Conservation (phyloP, 2,888 invertebrate species). For the Pandemis corylana region DNA sequence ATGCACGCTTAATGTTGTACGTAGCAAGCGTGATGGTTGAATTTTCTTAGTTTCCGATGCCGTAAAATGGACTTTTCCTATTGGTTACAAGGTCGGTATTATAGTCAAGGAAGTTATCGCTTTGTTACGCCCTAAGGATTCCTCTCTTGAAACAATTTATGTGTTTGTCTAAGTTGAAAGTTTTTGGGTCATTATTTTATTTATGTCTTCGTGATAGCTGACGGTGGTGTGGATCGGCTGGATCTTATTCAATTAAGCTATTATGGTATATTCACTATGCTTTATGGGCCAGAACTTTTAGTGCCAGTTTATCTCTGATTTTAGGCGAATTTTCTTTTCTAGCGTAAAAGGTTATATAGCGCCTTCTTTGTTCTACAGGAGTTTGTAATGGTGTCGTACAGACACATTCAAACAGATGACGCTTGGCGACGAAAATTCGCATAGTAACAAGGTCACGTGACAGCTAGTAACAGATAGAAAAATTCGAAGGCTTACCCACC, state of each 20-base stretch:
- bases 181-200: constrained; percentile 71
- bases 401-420: no score
- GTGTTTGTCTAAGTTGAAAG: constrained; percentile 71
- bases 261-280: constrained; percentile 9
- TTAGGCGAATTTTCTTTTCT: no score
- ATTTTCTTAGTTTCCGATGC: constrained; percentile 19
- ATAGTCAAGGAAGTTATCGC: constrained; percentile 55
- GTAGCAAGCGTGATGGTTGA: constrained; percentile 38
- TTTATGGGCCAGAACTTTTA: background rate
- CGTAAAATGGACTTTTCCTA: constrained; percentile 32
- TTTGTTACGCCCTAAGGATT: constrained; percentile 60
- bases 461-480: no score
- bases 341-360: no score
- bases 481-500: no score
- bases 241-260: constrained; percentile 37
- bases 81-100: constrained; percentile 43
- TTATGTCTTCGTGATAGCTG: constrained; percentile 43
- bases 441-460: no score
- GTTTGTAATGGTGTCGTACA: no score
- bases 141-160: constrained; percentile 72
- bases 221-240: constrained; percentile 25
- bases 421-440: no score
- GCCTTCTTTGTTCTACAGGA: no score
- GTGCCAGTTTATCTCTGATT: no score
- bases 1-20: constrained; percentile 10